phyloP scores from a whole-genome alignment of 1,140 invertebrate genomes.

The Anthonomus grandis region DNA sequence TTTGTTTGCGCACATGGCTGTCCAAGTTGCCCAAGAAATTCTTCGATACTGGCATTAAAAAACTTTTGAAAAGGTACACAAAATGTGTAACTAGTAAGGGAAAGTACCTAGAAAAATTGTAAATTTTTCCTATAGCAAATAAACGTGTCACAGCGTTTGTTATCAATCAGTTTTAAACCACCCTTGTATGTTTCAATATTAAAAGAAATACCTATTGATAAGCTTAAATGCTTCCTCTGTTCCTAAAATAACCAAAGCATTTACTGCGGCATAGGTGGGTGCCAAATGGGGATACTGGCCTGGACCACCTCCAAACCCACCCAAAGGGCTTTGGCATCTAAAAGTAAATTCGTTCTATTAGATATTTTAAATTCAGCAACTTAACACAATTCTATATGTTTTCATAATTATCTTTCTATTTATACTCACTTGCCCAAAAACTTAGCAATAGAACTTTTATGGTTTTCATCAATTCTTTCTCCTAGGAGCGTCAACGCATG shows the following conservation, averaged over 20 bases:
- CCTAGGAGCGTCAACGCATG: constrained; percentile 84
- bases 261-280: constrained; percentile 95
- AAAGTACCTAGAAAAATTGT: no score
- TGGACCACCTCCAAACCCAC: constrained; percentile 94
- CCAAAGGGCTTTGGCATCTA: constrained; percentile 75
- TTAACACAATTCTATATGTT: no score
- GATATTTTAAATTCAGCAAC: no score
- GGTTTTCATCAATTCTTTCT: constrained; percentile 61
- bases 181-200: neutral
- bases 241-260: constrained; percentile 85
- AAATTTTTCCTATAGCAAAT: no score
- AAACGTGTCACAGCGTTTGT: neutral
- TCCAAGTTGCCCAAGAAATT: no score
- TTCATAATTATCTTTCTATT: no score
- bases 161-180: neutral
- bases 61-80: no score
- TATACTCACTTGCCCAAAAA: constrained; percentile 62
- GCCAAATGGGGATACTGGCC: constrained; percentile 90
- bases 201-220: constrained; percentile 66
- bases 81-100: no score
- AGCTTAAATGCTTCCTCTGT: constrained; percentile 81
- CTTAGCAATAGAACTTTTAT: constrained; percentile 62
- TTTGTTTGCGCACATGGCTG: no score
- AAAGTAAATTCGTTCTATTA: constrained; percentile 1
- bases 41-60: no score